Evolutionary conservation across 2,113 vertebrate species (phyloP).

Genomic region (Otocyon megalotis): DNA sequence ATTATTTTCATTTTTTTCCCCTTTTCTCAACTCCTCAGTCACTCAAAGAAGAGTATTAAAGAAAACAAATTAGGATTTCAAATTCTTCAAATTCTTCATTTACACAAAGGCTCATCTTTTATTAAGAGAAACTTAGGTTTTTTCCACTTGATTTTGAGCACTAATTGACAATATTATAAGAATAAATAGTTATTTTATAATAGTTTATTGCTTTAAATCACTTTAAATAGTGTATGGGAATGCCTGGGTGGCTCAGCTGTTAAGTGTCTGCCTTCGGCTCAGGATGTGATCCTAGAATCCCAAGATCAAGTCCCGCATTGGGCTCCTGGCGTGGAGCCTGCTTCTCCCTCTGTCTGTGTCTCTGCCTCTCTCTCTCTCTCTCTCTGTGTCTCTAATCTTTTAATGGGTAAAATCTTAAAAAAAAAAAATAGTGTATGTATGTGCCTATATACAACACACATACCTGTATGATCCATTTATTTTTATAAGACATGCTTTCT

Average conservation of each 20-base stretch:
- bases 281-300: too few species aligned
- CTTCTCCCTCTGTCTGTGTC: too few species aligned
- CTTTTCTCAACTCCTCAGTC: background rate
- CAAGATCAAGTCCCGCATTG: too few species aligned
- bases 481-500: background rate
- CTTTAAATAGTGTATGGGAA: background rate
- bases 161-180: background rate
- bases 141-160: slow-evolving; percentile 3
- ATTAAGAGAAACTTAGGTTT: background rate
- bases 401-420: too few species aligned
- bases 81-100: background rate
- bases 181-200: background rate
- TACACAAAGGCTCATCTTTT: background rate
- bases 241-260: too few species aligned
- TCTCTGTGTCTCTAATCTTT: too few species aligned
- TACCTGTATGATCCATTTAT: background rate
- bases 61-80: background rate
- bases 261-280: too few species aligned
- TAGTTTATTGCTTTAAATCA: background rate
- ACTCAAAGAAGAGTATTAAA: background rate
- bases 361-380: too few species aligned
- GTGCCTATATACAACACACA: background rate
- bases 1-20: background rate
- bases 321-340: too few species aligned
- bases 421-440: background rate